These are phyloP conservation scores for Vanacampus margaritifer DNA, from an alignment of 2,113 vertebrate species.

Conservation along the genomic window DNA sequence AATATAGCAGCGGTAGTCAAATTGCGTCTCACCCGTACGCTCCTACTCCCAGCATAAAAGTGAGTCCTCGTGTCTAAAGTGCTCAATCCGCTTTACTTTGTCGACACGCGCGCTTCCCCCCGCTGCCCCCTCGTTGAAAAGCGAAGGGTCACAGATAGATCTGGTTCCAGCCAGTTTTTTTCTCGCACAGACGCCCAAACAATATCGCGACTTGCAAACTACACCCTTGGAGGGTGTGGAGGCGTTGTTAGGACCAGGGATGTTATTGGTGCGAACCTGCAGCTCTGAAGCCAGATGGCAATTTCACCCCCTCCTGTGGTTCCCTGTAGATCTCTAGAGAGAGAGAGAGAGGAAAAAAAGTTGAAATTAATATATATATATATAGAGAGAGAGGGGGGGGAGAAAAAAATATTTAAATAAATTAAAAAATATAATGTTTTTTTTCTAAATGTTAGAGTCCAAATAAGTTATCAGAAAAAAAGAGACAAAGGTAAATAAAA, in stretches of 20 bases:
- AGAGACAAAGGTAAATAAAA: too few species aligned
- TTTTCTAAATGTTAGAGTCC: too few species aligned
- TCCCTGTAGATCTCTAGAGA: too few species aligned
- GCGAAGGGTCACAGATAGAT: slow-evolving; percentile 22
- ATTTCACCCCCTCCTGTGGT: too few species aligned
- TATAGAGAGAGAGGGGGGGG: too few species aligned
- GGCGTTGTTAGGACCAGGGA: neutral
- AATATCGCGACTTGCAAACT: neutral
- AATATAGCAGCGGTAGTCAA: neutral
- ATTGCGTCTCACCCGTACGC: slow-evolving; percentile 34
- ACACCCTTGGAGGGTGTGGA: neutral
- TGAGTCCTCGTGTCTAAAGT: neutral
- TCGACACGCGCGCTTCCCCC: neutral
- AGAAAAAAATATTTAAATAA: too few species aligned
- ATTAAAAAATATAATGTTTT: too few species aligned
- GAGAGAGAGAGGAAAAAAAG: too few species aligned
- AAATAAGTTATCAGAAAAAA: too few species aligned
- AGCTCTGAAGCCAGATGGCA: too few species aligned
- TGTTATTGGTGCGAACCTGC: neutral
- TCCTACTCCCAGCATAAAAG: neutral
- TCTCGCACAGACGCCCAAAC: neutral
- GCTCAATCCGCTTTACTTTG: neutral
- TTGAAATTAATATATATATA: too few species aligned
- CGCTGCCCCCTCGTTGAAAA: neutral
- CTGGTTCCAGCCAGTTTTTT: slow-evolving; percentile 46